Evolutionary conservation across 1,140 invertebrate species (phyloP), one percentile per base, ranked within the genome.

Genomic region (Dermatophagoides farinae): DNA sequence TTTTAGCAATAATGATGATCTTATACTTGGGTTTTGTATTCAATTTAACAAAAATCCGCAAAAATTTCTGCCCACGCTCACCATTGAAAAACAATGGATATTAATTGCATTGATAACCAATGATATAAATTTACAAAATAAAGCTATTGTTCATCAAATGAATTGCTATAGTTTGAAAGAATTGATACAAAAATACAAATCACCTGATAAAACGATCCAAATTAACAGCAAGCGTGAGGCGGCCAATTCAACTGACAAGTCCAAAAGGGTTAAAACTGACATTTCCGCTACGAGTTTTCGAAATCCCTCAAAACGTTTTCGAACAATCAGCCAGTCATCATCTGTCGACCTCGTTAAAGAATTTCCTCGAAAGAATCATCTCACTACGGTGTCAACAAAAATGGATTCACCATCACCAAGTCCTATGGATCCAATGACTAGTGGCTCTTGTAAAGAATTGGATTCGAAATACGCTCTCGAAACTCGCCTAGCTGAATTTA

Each of bases 41-140:
- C 23, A 23, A n/a, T 23, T 60, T 8, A 50, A 2, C 1, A 9
- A 55, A 52, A 31, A 31, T 31, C 31, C 31, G 31, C 31, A 31
- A 31, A 31, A 31, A 31, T 31, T 31, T 31, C 31, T 31, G 31
- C 31, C 31, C 8, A 9, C 12, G 18, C 10, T 37, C 23, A 54
- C 1, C n/a, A 37, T 40, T 1, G 39, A 58, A 6, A 14, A 31
- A 6, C 14, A 58, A 12, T 6, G 9, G 1, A 8, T 41, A 5
- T 20, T 50, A 4, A 38, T 57, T 25, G 1, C 31, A 31, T 44
- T 60, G 5, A 38, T 57, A 5, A 41, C 31, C 44, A 49, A 60
- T 50, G 58, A 60, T 52, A 12, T 5, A 16, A 60, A 60, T 41
- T 25, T 60, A n/a, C 46, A 40, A 14, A 60, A 60, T 50, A 60